Conservation (phyloP, 1,140 invertebrate species). For the Pseudomyrmex flavicornis region DNA sequence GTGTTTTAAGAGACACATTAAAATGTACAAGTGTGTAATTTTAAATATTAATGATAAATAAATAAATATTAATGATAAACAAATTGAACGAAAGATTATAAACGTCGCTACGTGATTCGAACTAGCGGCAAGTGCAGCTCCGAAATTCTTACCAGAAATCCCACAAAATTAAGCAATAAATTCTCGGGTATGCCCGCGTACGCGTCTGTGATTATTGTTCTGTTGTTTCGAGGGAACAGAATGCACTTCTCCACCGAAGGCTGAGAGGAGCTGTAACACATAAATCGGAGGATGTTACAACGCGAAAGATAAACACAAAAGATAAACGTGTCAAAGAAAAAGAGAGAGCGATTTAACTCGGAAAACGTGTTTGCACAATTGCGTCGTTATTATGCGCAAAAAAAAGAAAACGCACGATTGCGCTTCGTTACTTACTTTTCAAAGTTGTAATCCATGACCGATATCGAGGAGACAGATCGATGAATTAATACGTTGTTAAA, state of each 20-base stretch:
- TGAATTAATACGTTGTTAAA: conserved; percentile 55
- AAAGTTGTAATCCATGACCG: conserved; percentile 64
- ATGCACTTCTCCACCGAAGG: conserved; percentile 74
- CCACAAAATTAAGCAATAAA: conserved; percentile 92
- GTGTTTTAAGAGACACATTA: no score
- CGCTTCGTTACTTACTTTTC: conserved; percentile 59
- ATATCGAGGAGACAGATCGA: neutral
- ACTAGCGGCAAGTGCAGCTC: no score
- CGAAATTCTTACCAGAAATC: conserved; percentile 88
- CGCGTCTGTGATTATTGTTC: conserved; percentile 88
- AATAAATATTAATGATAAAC: conserved; percentile 33
- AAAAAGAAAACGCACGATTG: neutral
- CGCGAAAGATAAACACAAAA: conserved; percentile 3
- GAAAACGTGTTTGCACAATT: neutral
- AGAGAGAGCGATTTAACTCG: neutral
- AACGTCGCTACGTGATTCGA: no score
- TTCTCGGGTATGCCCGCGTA: conserved; percentile 96
- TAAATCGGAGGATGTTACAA: conserved; percentile 16
- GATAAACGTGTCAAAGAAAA: conserved; percentile 14
- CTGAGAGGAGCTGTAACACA: conserved; percentile 67
- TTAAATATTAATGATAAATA: conserved; percentile 38
- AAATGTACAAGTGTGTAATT: no score
- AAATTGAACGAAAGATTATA: neutral
- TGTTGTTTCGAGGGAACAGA: conserved; percentile 77
- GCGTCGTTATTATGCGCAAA: no score